Percentiles rank a stretch among this genome's conserved stretches.
phyloP scores from a whole-genome alignment of 2,113 vertebrate genomes.

The Harpagus bidentatus region DNA sequence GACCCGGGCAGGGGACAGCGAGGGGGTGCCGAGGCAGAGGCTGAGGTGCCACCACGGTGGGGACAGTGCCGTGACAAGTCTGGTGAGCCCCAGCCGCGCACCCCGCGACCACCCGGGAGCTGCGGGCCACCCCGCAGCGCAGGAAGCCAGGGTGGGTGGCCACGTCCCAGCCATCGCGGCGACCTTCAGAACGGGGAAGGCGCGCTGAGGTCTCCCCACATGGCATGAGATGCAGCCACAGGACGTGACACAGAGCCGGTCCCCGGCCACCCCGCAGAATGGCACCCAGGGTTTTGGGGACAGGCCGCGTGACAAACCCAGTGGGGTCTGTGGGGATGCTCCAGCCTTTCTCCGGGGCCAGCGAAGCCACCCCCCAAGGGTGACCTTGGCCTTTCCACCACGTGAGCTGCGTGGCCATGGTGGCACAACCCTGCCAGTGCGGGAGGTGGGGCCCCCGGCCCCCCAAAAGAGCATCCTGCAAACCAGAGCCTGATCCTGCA shows the following conservation, averaged over 20 bases:
- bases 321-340: fast-evolving
- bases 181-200: neutral
- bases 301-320: neutral
- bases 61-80: neutral
- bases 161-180: fast-evolving
- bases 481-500: neutral
- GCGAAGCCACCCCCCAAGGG: neutral
- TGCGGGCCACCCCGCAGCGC: fast-evolving
- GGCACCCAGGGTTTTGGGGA: neutral
- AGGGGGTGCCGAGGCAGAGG: neutral
- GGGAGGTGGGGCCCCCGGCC: fast-evolving
- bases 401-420: neutral
- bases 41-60: neutral
- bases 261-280: neutral
- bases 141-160: neutral
- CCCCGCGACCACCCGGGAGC: fast-evolving
- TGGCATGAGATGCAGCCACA: neutral
- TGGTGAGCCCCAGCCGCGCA: neutral
- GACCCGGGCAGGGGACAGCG: neutral
- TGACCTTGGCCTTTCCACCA: neutral
- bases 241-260: fast-evolving
- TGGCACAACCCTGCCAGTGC: neutral
- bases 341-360: neutral
- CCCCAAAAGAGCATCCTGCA: neutral
- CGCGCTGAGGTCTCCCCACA: neutral